These are phyloP conservation scores for Cryptocephalus moraei DNA, from an alignment of 2,888 invertebrate genomes.

Conservation along the genomic window DNA sequence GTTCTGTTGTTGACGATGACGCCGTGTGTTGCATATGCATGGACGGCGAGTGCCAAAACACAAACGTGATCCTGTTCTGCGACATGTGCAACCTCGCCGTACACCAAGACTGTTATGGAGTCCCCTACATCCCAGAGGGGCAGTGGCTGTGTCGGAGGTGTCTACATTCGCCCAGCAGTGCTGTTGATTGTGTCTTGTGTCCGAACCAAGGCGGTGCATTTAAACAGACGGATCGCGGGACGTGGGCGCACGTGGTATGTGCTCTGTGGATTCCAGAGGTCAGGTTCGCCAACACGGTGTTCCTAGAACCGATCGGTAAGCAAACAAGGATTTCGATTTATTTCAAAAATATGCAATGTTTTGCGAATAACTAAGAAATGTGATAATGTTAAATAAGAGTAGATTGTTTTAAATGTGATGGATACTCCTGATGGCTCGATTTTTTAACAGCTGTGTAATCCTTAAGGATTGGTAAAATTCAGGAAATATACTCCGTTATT, in stretches of 20 bases:
- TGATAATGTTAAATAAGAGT: no score
- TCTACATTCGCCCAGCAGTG: slow-evolving; percentile 88
- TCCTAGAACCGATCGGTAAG: slow-evolving; percentile 86
- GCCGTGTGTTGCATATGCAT: slow-evolving; percentile 98
- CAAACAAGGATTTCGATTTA: slow-evolving; percentile 1
- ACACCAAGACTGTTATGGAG: slow-evolving; percentile 98
- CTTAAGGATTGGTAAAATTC: no score
- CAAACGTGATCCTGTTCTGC: slow-evolving; percentile 97
- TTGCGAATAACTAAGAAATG: no score
- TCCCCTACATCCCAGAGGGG: slow-evolving; percentile 48
- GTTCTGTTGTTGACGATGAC: slow-evolving; percentile 88
- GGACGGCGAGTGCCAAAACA: slow-evolving; percentile 98
- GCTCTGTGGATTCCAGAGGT: slow-evolving; percentile 99
- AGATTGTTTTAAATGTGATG: no score
- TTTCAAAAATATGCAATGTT: no score
- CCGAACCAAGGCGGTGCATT: slow-evolving; percentile 98
- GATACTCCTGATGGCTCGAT: no score
- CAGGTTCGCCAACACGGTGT: slow-evolving; percentile 94
- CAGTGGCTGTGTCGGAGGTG: slow-evolving; percentile 94
- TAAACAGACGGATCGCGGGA: slow-evolving; percentile 90
- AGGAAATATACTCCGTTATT: no score
- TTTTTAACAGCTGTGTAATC: no score
- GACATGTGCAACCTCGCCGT: slow-evolving; percentile 99
- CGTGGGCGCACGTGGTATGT: slow-evolving; percentile 98
- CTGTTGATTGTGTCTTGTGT: slow-evolving; percentile 95